Base-by-base conservation (phyloP, 2,113 vertebrate species). In the Pterocles burchelli region DNA sequence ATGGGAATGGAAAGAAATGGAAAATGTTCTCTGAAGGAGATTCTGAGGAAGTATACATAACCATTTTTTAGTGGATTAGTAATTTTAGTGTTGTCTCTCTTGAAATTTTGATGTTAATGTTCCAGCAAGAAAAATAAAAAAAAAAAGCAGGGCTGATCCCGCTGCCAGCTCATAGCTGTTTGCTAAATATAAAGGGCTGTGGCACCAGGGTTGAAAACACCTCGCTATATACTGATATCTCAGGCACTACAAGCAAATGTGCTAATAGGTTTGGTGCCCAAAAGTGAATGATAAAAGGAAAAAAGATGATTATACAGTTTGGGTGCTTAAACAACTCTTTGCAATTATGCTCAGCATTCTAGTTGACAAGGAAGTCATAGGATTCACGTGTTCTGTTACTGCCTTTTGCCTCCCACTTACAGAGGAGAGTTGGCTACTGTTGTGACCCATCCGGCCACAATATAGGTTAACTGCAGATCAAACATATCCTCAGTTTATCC, bases 281-380 rank as follows among this genome's bases (percentile, higher is more conserved):
- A 89, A 90, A 45, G 14, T 17, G 51, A 38, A 12, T 49, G 21
- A 78, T 52, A 68, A 87, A 67, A 7, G 38, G 46, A 77, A 77
- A 75, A 0, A 89, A 82, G 75, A 45, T 33, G 59, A 36, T n/a
- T 65, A 38, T 29, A 58, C 87, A 61, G 52, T 33, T 7, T 61
- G 36, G 25, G n/a, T 54, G 17, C 45, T 85, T 91, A 34, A 87
- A 84, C 51, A 80, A 89, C 11, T 11, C 24, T 85, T 73, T 95
- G 68, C 33, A 85, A 45, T 6, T 54, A n/a, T 0, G 0, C 10
- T 57, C 21, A 68, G 68, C 41, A 29, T 61, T 82, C 61, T 45
- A 85, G 52, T n/a, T 88, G 74, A 41, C 58, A 1, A 3, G 43
- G 28, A 85, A 83, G 29, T 94, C 77, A 85, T 24, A 26, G 38